Conservation (phyloP, 2,113 vertebrate genomes). For the Ictalurus punctatus region DNA sequence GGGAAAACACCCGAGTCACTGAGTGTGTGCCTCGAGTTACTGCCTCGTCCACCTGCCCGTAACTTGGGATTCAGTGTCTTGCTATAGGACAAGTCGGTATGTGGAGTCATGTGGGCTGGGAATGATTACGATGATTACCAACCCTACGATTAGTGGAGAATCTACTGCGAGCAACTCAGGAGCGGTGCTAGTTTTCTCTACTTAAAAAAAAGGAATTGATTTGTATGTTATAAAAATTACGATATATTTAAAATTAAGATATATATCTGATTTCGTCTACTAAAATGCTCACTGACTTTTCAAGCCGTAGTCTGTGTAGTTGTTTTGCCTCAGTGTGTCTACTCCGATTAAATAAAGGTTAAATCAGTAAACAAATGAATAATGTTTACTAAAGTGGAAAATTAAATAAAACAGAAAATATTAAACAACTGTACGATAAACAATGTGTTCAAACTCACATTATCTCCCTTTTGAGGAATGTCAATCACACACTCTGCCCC, state of each 20-base stretch:
- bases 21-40: background rate
- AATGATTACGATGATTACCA: no score
- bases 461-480: slow-evolving; percentile 39
- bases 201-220: background rate
- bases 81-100: no score
- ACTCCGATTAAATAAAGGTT: background rate
- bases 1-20: background rate
- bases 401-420: background rate
- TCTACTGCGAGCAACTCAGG: background rate
- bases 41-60: background rate
- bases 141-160: no score
- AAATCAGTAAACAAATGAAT: background rate
- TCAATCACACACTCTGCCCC: slow-evolving; percentile 46
- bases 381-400: background rate
- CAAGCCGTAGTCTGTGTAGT: no score
- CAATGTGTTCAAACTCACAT: slow-evolving; percentile 30
- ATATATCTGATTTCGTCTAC: no score
- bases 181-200: background rate
- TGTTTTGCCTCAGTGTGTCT: no score
- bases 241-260: no score
- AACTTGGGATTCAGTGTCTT: no score
- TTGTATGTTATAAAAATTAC: background rate
- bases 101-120: no score
- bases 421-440: background rate
- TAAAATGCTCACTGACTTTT: background rate